Conservation (phyloP, 2,888 invertebrate genomes). For the Acanthoscelides obtectus region DNA sequence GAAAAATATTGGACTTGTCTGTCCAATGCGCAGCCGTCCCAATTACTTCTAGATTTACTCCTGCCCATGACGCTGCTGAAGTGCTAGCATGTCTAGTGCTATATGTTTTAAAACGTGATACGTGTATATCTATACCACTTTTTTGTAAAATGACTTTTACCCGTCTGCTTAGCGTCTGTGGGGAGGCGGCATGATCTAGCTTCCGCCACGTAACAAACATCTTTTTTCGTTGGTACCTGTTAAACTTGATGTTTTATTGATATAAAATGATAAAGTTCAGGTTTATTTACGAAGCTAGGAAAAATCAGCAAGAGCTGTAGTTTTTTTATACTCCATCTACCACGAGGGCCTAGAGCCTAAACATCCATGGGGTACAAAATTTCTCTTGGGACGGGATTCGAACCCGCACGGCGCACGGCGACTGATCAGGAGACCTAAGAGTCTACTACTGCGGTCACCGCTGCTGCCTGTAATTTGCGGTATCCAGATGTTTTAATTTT, state of each 20-base stretch:
- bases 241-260: not conserved
- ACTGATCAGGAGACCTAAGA: no score
- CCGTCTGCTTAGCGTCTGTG: constrained; percentile 11
- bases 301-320: not conserved
- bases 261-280: not conserved
- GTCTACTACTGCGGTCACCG: no score
- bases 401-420: no score
- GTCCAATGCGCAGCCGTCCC: no score
- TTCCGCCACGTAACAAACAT: not conserved
- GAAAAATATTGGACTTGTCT: no score
- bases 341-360: no score
- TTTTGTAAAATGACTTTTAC: constrained; percentile 6
- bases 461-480: no score
- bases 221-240: not conserved
- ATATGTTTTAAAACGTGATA: constrained; percentile 7
- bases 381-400: no score
- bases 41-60: no score
- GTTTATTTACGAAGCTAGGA: not conserved
- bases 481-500: not conserved
- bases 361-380: no score
- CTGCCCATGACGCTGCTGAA: no score
- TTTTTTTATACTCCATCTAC: no score
- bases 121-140: constrained; percentile 8
- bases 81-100: constrained; percentile 10
- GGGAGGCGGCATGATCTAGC: constrained; percentile 5